These are phyloP conservation scores for Phoebastria nigripes DNA, from an alignment of 2,797 vertebrate genomes.

Conservation along the genomic window DNA sequence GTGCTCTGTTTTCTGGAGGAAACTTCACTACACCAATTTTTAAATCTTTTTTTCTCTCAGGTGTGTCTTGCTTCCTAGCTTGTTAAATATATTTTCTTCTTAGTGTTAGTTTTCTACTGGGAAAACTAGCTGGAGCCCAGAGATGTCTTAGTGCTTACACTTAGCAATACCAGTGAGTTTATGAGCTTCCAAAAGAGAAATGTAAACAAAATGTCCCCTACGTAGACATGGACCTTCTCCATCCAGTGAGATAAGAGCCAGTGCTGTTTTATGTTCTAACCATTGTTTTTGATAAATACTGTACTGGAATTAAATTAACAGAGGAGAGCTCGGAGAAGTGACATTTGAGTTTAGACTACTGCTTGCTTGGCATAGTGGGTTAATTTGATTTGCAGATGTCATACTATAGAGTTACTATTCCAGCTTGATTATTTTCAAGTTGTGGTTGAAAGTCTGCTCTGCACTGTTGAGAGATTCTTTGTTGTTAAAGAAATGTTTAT, in stretches of 20 bases:
- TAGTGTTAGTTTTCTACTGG: background rate
- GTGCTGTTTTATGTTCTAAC: background rate
- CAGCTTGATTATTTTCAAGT: background rate
- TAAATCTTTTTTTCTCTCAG: background rate
- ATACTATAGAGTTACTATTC: background rate
- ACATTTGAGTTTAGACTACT: background rate
- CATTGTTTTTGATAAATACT: background rate
- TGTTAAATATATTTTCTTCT: background rate
- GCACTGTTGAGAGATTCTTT: background rate
- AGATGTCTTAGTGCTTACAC: background rate
- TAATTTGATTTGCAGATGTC: background rate
- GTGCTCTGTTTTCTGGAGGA: background rate
- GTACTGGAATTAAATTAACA: conserved; percentile 19
- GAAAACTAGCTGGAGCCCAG: background rate
- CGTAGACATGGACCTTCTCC: background rate
- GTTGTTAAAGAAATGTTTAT: background rate
- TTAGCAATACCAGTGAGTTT: background rate
- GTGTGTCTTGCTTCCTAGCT: background rate
- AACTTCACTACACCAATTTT: background rate
- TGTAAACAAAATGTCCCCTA: background rate
- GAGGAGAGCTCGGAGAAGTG: background rate
- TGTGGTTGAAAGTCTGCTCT: background rate
- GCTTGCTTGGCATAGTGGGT: background rate
- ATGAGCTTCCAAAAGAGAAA: background rate
- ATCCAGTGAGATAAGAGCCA: background rate